phyloP scores from a whole-genome alignment of 2,113 vertebrate species.

The Etheostoma spectabile region DNA sequence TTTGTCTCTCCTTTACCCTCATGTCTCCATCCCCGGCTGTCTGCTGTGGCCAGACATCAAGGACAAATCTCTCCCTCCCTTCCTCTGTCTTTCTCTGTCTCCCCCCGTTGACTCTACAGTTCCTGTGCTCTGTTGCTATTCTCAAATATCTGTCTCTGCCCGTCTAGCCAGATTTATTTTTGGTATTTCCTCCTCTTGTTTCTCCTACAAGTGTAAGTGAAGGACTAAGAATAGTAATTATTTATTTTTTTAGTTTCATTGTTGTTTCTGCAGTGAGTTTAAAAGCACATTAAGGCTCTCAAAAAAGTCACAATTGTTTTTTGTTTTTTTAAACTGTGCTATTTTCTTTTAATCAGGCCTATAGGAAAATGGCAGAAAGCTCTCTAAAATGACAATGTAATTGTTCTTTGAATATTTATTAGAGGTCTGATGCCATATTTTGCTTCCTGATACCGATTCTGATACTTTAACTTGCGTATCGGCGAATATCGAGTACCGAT shows the following conservation, averaged over 20 bases:
- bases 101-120: conserved; percentile 71
- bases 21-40: conserved; percentile 72
- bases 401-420: neutral
- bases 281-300: neutral
- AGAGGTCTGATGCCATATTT: no score
- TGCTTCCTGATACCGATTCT: no score
- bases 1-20: conserved; percentile 57
- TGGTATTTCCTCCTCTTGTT: conserved; percentile 55
- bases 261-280: neutral
- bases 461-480: no score
- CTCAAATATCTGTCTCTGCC: conserved; percentile 70
- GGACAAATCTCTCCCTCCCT: conserved; percentile 76
- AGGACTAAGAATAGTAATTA: neutral
- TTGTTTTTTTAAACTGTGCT: neutral
- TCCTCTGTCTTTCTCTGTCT: conserved; percentile 44
- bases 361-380: neutral
- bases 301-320: no score
- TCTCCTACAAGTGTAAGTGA: conserved; percentile 33
- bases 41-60: conserved; percentile 80
- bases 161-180: conserved; percentile 60
- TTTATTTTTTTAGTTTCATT: neutral
- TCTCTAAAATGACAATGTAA: neutral
- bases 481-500: no score
- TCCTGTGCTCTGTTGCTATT: conserved; percentile 69
- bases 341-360: neutral